Evolutionary conservation across 2,113 vertebrate genomes (phyloP).

Genomic region (Lates calcarifer): DNA sequence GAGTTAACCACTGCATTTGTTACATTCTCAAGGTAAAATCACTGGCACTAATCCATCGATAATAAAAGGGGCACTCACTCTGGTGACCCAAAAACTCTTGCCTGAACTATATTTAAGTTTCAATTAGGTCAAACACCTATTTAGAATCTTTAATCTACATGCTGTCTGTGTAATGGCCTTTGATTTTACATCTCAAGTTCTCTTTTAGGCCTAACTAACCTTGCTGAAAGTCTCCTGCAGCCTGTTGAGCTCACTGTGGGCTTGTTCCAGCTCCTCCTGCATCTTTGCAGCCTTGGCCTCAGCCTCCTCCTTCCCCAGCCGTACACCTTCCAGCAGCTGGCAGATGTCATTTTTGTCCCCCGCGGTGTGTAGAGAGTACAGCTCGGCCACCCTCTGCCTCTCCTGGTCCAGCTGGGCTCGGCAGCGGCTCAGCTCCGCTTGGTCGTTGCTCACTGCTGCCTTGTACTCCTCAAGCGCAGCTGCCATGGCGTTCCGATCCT

Average conservation of each 20-base stretch:
- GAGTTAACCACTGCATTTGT: neutral
- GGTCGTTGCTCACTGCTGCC: conserved; percentile 87
- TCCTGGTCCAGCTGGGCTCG: conserved; percentile 93
- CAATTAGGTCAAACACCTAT: conserved; percentile 40
- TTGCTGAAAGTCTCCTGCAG: conserved; percentile 92
- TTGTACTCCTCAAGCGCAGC: conserved; percentile 91
- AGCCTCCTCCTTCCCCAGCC: conserved; percentile 93
- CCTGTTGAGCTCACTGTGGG: conserved; percentile 86
- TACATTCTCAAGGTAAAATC: neutral
- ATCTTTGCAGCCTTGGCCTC: conserved; percentile 88
- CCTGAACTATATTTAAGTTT: neutral
- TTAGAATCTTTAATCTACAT: conserved; percentile 6
- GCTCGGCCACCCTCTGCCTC: conserved; percentile 91
- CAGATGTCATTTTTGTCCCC: conserved; percentile 93
- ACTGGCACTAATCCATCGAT: neutral
- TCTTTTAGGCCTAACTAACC: conserved; percentile 78
- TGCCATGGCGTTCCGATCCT: conserved; percentile 86
- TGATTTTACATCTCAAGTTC: neutral
- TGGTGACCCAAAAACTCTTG: conserved; percentile 19
- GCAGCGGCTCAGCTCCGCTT: conserved; percentile 91
- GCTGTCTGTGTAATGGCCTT: neutral
- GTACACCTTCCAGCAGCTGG: conserved; percentile 91
- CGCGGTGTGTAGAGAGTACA: conserved; percentile 93
- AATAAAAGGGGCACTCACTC: neutral
- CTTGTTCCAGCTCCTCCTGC: conserved; percentile 91